Evolutionary conservation across 1,140 invertebrate genomes (phyloP).

Genomic region (Paralvinella palmiformis): DNA sequence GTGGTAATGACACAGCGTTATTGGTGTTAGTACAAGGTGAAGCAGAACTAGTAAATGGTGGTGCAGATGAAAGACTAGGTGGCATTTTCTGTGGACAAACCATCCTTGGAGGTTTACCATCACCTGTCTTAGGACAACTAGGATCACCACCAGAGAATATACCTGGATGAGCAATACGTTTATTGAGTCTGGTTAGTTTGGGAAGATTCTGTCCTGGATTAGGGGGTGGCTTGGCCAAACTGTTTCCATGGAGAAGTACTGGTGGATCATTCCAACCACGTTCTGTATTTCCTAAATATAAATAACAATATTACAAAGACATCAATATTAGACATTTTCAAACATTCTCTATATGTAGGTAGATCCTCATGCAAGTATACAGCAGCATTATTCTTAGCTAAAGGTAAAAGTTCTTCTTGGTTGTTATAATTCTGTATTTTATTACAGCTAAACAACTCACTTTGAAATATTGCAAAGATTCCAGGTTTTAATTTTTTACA

Average conservation of each 20-base stretch:
- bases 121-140: neutral
- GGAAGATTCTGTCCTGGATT: conserved; percentile 16
- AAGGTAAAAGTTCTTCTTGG: no score
- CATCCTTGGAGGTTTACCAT: neutral
- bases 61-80: neutral
- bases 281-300: conserved; percentile 30
- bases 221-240: conserved; percentile 1
- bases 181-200: conserved; percentile 29
- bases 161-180: conserved; percentile 29
- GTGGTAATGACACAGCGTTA: neutral
- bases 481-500: no score
- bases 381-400: no score
- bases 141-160: neutral
- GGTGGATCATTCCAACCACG: conserved; percentile 45
- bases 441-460: no score
- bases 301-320: no score
- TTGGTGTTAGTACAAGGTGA: neutral
- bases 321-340: no score
- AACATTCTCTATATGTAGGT: no score
- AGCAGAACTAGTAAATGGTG: neutral
- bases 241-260: conserved; percentile 23
- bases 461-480: no score
- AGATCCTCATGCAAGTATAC: no score
- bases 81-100: neutral
- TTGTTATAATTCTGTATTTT: no score